Percentiles rank a stretch among this genome's conserved stretches.
phyloP scores from a whole-genome alignment of 2,113 vertebrate genomes.

The Aleadryas rufinucha region DNA sequence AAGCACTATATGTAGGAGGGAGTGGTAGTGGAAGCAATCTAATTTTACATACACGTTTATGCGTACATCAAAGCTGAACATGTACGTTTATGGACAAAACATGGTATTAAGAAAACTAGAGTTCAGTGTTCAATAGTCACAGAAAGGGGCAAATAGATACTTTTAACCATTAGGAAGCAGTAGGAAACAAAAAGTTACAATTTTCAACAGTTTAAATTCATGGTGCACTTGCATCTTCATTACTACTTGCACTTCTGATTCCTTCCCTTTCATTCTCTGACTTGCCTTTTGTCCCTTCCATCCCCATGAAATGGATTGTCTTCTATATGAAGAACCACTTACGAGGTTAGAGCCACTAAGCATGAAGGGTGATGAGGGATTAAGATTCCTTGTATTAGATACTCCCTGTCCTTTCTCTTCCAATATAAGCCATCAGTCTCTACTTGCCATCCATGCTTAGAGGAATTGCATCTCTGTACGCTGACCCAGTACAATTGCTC shows the following conservation, averaged over 20 bases:
- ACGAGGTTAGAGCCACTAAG: not conserved
- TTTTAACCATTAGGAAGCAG: not conserved
- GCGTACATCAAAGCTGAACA: not conserved
- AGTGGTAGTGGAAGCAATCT: not conserved
- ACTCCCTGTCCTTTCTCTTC: not conserved
- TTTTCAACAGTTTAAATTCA: not conserved
- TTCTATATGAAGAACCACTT: not conserved
- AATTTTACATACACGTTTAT: not conserved
- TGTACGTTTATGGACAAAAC: not conserved
- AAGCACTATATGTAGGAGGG: not conserved
- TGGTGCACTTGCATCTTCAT: not conserved
- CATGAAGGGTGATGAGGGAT: not conserved
- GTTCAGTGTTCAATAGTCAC: not conserved
- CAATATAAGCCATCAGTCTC: not conserved
- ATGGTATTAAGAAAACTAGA: not conserved
- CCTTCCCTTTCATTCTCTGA: not conserved
- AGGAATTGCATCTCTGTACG: not conserved
- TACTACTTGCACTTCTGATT: not conserved
- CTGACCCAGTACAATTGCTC: not conserved
- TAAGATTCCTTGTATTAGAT: not conserved
- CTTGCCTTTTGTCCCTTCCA: not conserved
- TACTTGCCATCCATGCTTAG: not conserved
- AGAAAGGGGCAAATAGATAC: not conserved
- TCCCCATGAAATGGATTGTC: not conserved
- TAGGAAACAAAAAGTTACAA: fast-evolving